Conservation (phyloP, 2,113 vertebrate genomes). For the Odobenus rosmarus region DNA sequence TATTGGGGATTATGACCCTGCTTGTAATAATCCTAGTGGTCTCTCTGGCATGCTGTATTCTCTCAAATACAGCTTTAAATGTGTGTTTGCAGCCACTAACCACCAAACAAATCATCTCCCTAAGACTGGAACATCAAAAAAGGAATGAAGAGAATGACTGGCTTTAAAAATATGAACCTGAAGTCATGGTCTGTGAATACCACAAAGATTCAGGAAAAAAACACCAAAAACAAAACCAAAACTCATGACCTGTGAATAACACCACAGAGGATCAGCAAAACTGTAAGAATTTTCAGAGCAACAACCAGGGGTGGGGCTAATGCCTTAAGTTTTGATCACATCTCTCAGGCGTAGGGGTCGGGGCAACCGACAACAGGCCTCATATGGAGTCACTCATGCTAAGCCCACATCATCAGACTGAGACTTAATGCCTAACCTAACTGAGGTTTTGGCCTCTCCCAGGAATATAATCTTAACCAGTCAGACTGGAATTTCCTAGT, state of each 20-base stretch:
- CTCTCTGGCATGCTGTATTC: background rate
- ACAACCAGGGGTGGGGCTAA: background rate
- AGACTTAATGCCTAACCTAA: background rate
- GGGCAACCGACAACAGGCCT: background rate
- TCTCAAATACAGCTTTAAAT: background rate
- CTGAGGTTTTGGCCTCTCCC: background rate
- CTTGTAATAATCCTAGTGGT: background rate
- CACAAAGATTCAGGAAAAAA: background rate
- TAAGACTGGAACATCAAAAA: background rate
- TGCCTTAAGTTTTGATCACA: background rate
- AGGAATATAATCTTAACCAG: background rate
- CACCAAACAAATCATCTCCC: background rate
- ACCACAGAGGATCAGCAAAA: background rate
- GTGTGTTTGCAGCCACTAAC: background rate
- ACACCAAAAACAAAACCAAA: background rate
- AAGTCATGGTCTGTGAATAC: background rate
- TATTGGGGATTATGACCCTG: background rate
- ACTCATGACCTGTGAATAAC: background rate
- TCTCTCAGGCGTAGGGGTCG: background rate
- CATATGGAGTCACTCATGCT: background rate
- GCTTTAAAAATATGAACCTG: background rate
- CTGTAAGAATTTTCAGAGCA: background rate
- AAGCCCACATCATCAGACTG: no score
- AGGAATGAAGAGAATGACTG: background rate
- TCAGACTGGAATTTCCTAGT: background rate